Base-by-base conservation (phyloP, 2,888 invertebrate species). In the Pristionchus maxplancki region DNA sequence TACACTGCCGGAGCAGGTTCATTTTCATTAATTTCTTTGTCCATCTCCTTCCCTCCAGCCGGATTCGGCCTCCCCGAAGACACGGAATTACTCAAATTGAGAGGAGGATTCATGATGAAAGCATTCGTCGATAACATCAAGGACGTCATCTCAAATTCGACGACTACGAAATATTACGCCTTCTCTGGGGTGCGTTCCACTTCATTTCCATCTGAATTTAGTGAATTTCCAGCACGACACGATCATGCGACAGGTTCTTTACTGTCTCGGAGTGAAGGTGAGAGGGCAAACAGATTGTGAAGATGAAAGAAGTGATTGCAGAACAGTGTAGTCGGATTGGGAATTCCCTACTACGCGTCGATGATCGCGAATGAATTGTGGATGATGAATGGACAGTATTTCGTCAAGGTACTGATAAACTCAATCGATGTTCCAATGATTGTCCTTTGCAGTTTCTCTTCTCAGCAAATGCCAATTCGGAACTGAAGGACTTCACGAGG, bases 41-140 rank as follows among this genome's bases (percentile, higher is more conserved):
- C n/a, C n/a, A n/a, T n/a, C n/a, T n/a, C n/a, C n/a, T n/a, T n/a
- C n/a, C n/a, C n/a, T n/a, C n/a, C 50, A 88, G 90, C 89, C 58
- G 90, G 90, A 5, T 90, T 90, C 71, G 90, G 89, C 17, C 71
- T 87, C 4, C 37, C 83, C n/a, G 89, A 89, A 48, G 87, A 90
- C 87, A 71, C 58, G 2, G 89, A 90, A 48, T 53, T 90, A 4
- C 82, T 90, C 74, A 88, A 62, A 28, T 71, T 90, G 31, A 84
- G 81, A 13, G 90, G 83, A 17, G 90, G 90, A 37, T 86, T 88
- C 58, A 82, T 90, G 28, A 50, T 90, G 24, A 88, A 90, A 44
- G 89, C 88, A 40, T 88, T 78, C 83, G 44, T 90, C 24, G 78
- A 78, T 13, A 89, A 89, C 50, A 71, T 90, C 40, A 58, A 89